Evolutionary conservation across 37 sponge, comb jelly and placozoan genomes (phyloP), one percentile per base, ranked within the genome.

Genomic region (Spongilla lacustris): DNA sequence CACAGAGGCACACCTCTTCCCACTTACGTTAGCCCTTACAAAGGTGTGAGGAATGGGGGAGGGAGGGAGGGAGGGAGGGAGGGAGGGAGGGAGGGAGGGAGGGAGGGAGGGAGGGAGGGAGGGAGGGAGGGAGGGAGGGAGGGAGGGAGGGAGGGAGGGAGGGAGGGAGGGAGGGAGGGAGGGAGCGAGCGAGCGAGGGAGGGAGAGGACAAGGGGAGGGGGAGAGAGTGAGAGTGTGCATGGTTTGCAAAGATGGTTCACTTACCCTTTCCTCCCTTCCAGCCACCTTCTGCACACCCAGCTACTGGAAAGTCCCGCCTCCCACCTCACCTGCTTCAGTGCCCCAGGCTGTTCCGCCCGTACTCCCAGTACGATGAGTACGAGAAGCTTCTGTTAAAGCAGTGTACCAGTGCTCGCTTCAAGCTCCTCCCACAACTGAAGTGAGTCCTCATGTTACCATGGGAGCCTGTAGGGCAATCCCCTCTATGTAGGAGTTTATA

Each of bases 1-100:
- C 69, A 98, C 98, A 66, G 98, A 98, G 75, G 98, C 98, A 0
- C 98, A 98, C 73, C 82, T 98, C 68, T 67, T 98, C 0, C 96
- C 98, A 23, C 87, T 98, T 58, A 82, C 88, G 68, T 75, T 96
- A 13, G 69, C 91, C 34, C 81, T 58, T 19, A 14, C 19, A 6
- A 58, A 58, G 58, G 58, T 58, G 58, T 1, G 58, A 17, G 19
- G 11, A 1, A 14, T 10, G 58, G 11, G 58, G 58, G 11, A 14
- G 1, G 58, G 11, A 17, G 19, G 58, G 19, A 17, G 1, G 58
- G 11, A 6, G 19, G 58, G 21, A 17, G 11, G 58, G 21, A 17
- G 11, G 19, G 58, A 1, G 11, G 21, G 14, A 17, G 1, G 58
- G 19, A 17, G 19, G 58, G 21, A 17, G 1, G 14, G 21, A 17